A percentile compares a stretch with the other conserved stretches of the same genome.
Conservation (phyloP, 2,888 invertebrate species). For the Invenusta paracnida region DNA sequence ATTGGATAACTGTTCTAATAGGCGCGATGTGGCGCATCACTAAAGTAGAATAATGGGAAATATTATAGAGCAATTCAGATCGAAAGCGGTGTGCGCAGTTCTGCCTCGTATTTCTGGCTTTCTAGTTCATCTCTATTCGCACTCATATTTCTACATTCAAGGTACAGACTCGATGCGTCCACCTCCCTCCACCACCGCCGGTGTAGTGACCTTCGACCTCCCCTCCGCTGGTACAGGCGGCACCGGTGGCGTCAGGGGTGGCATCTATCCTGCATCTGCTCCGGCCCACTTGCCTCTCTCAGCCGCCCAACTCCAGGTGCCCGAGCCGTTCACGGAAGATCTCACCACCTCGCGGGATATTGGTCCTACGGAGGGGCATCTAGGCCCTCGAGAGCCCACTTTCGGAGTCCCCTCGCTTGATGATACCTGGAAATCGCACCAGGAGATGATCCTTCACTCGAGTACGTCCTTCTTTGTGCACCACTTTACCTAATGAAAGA, state of each 20-base stretch:
- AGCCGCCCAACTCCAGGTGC: background rate
- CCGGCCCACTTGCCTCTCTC: background rate
- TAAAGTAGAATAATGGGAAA: too few relatives aligned
- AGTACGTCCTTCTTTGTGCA: too few relatives aligned
- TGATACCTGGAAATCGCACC: slow-evolving; percentile 30
- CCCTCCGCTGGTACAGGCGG: background rate
- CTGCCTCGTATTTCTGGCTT: too few relatives aligned
- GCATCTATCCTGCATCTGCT: too few relatives aligned
- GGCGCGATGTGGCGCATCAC: too few relatives aligned
- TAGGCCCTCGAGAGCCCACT: slow-evolving; percentile 22
- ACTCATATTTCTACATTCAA: too few relatives aligned
- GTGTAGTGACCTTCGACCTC: background rate
- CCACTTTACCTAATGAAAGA: too few relatives aligned
- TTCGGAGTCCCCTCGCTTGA: slow-evolving; percentile 31
- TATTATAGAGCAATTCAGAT: too few relatives aligned
- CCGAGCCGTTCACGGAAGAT: background rate
- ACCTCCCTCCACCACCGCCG: background rate
- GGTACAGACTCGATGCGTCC: background rate
- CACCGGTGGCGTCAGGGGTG: background rate
- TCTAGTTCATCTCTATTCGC: too few relatives aligned
- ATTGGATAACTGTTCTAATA: too few relatives aligned
- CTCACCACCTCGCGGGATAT: slow-evolving; percentile 20
- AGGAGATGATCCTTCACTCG: background rate
- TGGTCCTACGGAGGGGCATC: background rate
- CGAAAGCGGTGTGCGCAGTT: too few relatives aligned